These are phyloP conservation scores for Cyanoderma ruficeps DNA, from an alignment of 2,113 vertebrate species.

Conservation along the genomic window DNA sequence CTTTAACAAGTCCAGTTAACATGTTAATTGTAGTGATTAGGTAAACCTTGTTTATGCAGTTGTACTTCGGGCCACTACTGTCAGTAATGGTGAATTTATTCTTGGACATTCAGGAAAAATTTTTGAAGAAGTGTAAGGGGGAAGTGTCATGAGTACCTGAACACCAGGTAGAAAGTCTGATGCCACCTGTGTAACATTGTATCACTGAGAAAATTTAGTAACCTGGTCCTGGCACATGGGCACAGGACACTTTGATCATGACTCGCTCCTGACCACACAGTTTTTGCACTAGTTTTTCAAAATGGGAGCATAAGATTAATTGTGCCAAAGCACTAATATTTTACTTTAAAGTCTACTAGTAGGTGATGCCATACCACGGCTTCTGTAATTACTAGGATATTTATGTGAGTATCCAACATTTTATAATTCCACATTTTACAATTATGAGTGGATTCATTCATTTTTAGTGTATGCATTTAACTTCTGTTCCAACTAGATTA, in stretches of 20 bases:
- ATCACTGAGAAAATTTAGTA: not conserved
- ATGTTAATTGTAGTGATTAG: rapidly evolving
- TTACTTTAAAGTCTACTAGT: not conserved
- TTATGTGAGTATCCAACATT: not conserved
- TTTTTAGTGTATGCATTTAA: not conserved
- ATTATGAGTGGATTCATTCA: not conserved
- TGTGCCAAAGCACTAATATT: not conserved
- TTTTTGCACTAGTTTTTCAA: not conserved
- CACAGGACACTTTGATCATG: rapidly evolving
- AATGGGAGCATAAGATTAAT: not conserved
- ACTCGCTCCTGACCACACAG: not conserved
- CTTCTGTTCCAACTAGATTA: not conserved
- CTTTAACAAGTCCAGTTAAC: not conserved
- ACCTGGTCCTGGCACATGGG: not conserved
- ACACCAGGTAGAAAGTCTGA: not conserved
- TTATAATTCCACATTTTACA: not conserved
- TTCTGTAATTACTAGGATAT: not conserved
- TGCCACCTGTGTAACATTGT: rapidly evolving
- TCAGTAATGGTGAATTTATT: not conserved
- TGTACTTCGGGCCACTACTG: not conserved
- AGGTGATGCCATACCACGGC: not conserved
- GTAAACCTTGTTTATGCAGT: not conserved
- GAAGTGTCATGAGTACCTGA: not conserved
- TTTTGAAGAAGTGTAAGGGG: not conserved
- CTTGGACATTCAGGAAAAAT: not conserved